A percentile compares a stretch with the other conserved stretches of the same genome.
phyloP scores from a whole-genome alignment of 2,888 invertebrate species.

The Petrolisthes cinctipes region DNA sequence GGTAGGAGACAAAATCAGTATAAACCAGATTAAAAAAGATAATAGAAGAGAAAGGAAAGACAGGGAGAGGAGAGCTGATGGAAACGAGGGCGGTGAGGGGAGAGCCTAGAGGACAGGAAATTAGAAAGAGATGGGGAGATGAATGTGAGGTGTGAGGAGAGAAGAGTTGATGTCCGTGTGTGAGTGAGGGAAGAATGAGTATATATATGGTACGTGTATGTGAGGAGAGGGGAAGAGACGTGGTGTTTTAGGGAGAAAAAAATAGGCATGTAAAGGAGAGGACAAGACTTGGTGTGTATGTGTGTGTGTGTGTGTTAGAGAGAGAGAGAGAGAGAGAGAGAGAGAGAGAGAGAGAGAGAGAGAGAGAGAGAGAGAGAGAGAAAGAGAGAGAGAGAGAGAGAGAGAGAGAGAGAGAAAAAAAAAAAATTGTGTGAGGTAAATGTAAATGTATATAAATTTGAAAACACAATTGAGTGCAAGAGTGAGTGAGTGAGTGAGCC shows the following conservation, averaged over 20 bases:
- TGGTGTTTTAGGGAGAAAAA: background rate
- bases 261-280: background rate
- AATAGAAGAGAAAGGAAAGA: no score
- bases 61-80: no score
- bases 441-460: background rate
- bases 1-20: no score
- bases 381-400: conserved; percentile 11
- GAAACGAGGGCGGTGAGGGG: no score
- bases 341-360: conserved; percentile 29
- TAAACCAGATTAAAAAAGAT: no score
- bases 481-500: background rate
- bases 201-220: background rate
- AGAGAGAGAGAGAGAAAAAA: background rate
- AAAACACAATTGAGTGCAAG: background rate
- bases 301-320: background rate
- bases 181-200: background rate
- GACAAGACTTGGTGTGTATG: no score
- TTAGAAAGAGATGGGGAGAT: no score
- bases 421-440: background rate
- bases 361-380: background rate
- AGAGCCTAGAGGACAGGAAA: no score
- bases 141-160: no score
- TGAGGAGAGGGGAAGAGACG: background rate
- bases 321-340: conserved; percentile 25
- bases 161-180: background rate